Base-by-base conservation (phyloP, 1,140 invertebrate genomes). In the Apocrypta bakeri region DNA sequence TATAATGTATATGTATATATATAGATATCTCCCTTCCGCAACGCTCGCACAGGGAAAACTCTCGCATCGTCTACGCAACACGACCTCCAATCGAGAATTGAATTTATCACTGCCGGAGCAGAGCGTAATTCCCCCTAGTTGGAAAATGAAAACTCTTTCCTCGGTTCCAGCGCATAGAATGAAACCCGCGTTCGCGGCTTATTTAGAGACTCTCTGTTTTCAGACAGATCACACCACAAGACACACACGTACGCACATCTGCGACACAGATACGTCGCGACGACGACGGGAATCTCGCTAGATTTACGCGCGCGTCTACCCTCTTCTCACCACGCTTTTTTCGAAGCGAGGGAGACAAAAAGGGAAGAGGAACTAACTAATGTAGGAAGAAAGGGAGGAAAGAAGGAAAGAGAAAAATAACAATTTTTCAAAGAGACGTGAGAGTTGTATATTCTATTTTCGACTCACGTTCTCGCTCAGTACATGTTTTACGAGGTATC, bases 101-200 rank as follows among this genome's bases (percentile, higher is more conserved):
- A 76, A 81, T 81, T 72, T 81, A 68, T 74, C 25, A 17, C 31
- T 66, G 25, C 63, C 61, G 79, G 72, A 75, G 66, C 27, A 48
- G 21, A 1, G 61, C 56, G 71, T 12, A 33, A 81, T 72, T 66
- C 40, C 66, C 42, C 68, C 68, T 14, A 25, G 37, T 21, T 2
- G 29, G 21, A 63, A 80, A 74, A 81, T 76, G 73, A 75, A 81
- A 81, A 81, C 61, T 68, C 80, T 76, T 76, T 76, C 48, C 69
- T 71, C 27, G 76, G 37, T 8, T 56, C 17, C 48, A 1, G 63
- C 14, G 56, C 17, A 21, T 42, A 21, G 74, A 81, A 73, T 42
- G 17, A 66, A 81, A 81, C 21, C 42, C 61, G 37, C n/a, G n/a
- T n/a, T 66, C 61, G 17, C 27, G 75, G 81, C 66, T 76, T 82